Evolutionary conservation across 2,797 vertebrate genomes (phyloP).

Genomic region (Pseudotriccus pelzelni): DNA sequence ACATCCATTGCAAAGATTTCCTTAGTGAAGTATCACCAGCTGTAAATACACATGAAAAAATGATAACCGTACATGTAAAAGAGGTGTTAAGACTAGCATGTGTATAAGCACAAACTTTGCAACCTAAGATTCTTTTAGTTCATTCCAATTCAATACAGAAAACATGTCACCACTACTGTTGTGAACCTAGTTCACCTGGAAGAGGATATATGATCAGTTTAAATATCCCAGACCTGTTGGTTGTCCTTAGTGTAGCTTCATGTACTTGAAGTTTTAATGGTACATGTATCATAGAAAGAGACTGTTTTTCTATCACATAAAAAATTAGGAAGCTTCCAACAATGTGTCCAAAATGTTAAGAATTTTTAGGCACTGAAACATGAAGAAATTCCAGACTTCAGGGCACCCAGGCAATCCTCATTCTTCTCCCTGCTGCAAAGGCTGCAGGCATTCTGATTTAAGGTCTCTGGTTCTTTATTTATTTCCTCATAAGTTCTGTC

Average conservation of each 20-base stretch:
- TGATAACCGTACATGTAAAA: neutral
- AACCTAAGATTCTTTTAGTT: neutral
- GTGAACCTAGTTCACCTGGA: neutral
- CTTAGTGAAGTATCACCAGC: neutral
- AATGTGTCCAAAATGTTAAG: neutral
- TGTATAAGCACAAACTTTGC: neutral
- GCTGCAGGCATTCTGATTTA: neutral
- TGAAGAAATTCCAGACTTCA: neutral
- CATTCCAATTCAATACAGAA: neutral
- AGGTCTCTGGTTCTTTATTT: neutral
- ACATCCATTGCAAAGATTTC: neutral
- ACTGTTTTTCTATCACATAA: neutral
- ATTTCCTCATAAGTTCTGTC: neutral
- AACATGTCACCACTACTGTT: neutral
- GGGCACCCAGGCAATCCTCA: accelerated
- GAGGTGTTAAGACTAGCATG: neutral
- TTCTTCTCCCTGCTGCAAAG: neutral
- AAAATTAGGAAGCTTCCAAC: neutral
- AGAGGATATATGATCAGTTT: neutral
- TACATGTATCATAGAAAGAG: neutral
- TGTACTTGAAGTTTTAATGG: neutral
- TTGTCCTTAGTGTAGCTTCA: neutral
- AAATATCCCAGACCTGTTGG: neutral
- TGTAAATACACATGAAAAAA: neutral
- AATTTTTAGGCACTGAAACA: neutral